Evolutionary conservation across 2,888 invertebrate genomes (phyloP), one percentile per base, ranked within the genome.

Genomic region (Phyto melanocephala): DNA sequence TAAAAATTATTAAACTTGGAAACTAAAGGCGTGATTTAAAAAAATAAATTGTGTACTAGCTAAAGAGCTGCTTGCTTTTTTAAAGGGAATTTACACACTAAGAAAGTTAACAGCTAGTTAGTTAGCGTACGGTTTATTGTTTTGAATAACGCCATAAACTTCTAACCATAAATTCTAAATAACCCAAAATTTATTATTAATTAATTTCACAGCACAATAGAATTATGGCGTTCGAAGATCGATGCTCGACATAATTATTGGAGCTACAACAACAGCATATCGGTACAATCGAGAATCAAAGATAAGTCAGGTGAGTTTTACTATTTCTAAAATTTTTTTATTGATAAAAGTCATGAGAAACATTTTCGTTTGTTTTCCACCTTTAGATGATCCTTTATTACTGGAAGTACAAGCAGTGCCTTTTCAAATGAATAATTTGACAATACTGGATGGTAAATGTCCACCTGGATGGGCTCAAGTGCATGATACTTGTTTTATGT

Each of bases 401-500:
- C 92, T 98, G 13, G 95, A 96, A 91, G 97, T 98, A 8, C 94
- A 95, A 86, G 98, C 95, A 86, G 92, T 94, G 72, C 98, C 98
- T 0, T 98, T 95, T 88, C 95, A 97, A 86, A 95, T 95, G 94
- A 97, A 95, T 89, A 99, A 99, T 89, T 91, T 92, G 86, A 95
- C 96, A 0, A 94, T 97, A 17, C 92, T 97, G 50, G 94, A 94
- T 84, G 98, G 97, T 28, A 98, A 98, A 91, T 99, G 99, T 88
- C 97, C 98, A 0, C 98, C 99, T 0, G 98, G 98, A 0, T 99
- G 99, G 98, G 95, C 95, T 84, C 92, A 95, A 13, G 95, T 98
- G 1, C 95, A 96, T 0, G 96, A 96, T 78, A 97, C 98, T 0
- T 99, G 99, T 90, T 86, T 97, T 89, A 96, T 97, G 90, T 99